A percentile compares a stretch with the other conserved stretches of the same genome.
Conservation (phyloP, 2,888 invertebrate species). For the Cephus runcator region DNA sequence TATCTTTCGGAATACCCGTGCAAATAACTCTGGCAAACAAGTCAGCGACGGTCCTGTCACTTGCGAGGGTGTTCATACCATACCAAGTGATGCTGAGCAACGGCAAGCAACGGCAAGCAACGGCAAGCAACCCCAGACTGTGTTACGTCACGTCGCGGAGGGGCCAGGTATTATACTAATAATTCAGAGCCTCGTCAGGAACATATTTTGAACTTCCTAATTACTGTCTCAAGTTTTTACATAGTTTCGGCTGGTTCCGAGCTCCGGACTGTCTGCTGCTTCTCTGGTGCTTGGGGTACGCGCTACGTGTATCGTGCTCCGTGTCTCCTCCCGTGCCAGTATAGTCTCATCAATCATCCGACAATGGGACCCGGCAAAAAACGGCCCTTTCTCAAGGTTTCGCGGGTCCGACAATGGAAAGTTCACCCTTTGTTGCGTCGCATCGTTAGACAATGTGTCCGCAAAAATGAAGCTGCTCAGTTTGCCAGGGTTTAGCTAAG, state of each 20-base stretch:
- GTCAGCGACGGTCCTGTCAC: neutral
- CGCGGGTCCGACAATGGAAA: constrained; percentile 51
- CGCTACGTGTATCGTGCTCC: neutral
- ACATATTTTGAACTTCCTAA: constrained; percentile 17
- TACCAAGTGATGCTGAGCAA: neutral
- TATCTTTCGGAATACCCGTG: neutral
- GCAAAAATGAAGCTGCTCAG: neutral
- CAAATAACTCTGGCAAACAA: neutral
- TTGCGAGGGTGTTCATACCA: neutral
- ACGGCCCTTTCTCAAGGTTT: constrained; percentile 5
- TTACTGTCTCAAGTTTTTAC: constrained; percentile 23
- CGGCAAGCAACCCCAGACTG: neutral
- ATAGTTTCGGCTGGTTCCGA: neutral
- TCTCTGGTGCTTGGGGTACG: neutral
- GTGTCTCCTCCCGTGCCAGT: constrained; percentile 17
- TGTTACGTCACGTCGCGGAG: neutral
- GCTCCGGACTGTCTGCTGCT: neutral
- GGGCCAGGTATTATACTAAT: neutral
- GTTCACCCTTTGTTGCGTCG: constrained; percentile 53
- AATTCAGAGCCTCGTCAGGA: constrained; percentile 5
- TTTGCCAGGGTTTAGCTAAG: neutral
- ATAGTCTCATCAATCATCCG: constrained; percentile 40
- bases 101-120: no score
- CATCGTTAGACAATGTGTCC: constrained; percentile 45
- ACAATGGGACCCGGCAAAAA: constrained; percentile 34